Evolutionary conservation across 2,113 vertebrate genomes (phyloP), one percentile per base, ranked within the genome.

Genomic region (Spea bombifrons): DNA sequence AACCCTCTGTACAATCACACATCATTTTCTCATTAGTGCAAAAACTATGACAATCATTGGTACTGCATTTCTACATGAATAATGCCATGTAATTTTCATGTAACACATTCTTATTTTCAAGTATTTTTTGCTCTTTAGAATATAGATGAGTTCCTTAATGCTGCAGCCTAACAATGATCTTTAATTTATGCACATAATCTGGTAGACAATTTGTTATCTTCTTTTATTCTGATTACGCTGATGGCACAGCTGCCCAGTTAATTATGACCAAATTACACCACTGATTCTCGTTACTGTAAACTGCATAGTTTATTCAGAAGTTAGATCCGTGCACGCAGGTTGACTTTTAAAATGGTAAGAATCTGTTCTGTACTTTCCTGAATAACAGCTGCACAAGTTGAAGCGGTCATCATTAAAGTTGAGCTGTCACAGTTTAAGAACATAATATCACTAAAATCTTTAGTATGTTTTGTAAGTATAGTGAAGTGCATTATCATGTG

Each of bases 161-260:
- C 67, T 71, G 17, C 53, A 48, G 44, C 55, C 67, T 63, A 69
- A 77, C 75, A 67, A 80, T 80, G 63, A 66, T 57, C 12, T 80
- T 44, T 73, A 80, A 80, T 80, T 66, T 73, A 80, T 80, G 77
- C 63, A 66, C 77, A 73, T 80, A 80, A 79, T 79, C 63, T 79
- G 72, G 57, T 73, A 48, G 53, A 79, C 73, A 79, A 80, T 80
- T 66, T 63, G 53, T 73, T 53, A 78, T 78, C 43, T 53, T 73
- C 70, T 80, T 59, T 66, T 66, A 73, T 73, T 80, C 61, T 80
- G 77, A 73, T 80, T 80, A 73, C 70, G 67, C 63, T 80, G 61
- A 66, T 70, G 44, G 77, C 63, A 67, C 77, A 80, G 77, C 70
- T 80, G 77, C 50, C 71, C 71, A 80, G 61, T 80, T 59, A 73